A percentile compares a stretch with the other conserved stretches of the same genome.
Evolutionary conservation across 1,140 invertebrate genomes (phyloP).

Genomic region (Archivesica marissinica): DNA sequence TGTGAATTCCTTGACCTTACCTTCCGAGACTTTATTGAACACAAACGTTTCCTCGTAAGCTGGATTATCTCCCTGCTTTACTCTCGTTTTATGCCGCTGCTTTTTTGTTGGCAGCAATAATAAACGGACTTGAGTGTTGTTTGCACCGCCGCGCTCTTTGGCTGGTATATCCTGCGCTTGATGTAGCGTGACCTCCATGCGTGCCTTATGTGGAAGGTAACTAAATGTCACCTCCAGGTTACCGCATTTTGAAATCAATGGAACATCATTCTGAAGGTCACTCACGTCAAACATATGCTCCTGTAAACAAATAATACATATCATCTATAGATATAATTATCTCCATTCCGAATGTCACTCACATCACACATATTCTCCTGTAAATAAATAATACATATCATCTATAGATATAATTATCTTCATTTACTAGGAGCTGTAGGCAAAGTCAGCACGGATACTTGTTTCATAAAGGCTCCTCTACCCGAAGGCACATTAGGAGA

Average conservation of each 20-base stretch:
- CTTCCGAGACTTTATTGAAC: conserved; percentile 94
- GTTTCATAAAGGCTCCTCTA: too few species aligned
- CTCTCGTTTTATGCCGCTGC: conserved; percentile 96
- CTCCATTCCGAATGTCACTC: conserved; percentile 84
- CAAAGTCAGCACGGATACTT: too few species aligned
- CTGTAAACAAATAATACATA: conserved; percentile 72
- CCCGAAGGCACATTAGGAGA: too few species aligned
- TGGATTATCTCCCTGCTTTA: conserved; percentile 93
- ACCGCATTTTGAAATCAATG: conserved; percentile 87
- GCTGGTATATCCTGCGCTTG: conserved; percentile 93
- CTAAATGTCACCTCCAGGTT: conserved; percentile 93
- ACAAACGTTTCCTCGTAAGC: conserved; percentile 97
- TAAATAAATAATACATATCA: not conserved
- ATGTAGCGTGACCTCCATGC: conserved; percentile 95
- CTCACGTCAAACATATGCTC: conserved; percentile 85
- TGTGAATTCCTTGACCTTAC: too few species aligned
- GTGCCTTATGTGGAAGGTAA: conserved; percentile 94
- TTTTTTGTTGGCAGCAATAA: conserved; percentile 95
- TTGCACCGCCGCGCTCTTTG: conserved; percentile 89
- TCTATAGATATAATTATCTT: not conserved
- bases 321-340: not conserved
- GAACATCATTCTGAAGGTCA: conserved; percentile 83
- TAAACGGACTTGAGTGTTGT: conserved; percentile 93
- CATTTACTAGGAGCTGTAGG: too few species aligned
- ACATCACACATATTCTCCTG: conserved; percentile 85